phyloP scores from a whole-genome alignment of 2,113 vertebrate genomes.

The Antechinus stuartii region DNA sequence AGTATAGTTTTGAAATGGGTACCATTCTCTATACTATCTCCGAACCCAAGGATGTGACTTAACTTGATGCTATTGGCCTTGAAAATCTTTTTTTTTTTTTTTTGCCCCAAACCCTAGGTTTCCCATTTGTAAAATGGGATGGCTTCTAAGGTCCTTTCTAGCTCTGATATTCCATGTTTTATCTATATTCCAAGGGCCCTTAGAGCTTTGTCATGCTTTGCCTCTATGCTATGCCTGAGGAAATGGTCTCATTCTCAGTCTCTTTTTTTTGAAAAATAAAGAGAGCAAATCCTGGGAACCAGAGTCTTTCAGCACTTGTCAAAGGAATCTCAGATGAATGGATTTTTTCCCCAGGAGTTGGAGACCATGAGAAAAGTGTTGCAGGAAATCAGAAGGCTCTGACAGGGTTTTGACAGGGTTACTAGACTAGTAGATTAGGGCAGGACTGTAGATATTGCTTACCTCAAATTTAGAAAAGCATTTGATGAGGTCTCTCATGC shows the following conservation, averaged over 20 bases:
- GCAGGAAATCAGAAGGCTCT: slow-evolving; percentile 54
- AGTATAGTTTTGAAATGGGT: neutral
- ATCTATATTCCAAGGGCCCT: neutral
- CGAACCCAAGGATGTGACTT: neutral
- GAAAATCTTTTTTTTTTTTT: neutral
- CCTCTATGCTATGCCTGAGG: neutral
- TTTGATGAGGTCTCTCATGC: neutral
- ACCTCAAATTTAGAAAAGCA: slow-evolving; percentile 63
- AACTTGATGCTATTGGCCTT: neutral
- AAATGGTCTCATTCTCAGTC: neutral
- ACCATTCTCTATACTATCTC: neutral
- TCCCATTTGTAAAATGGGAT: neutral
- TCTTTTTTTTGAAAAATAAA: neutral
- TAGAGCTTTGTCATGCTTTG: neutral
- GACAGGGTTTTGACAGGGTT: slow-evolving; percentile 67
- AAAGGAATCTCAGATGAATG: neutral
- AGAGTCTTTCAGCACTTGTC: neutral
- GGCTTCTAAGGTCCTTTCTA: neutral
- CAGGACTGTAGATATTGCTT: neutral
- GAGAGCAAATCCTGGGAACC: neutral
- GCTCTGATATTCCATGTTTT: neutral
- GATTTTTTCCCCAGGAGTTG: neutral
- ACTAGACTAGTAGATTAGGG: slow-evolving; percentile 39
- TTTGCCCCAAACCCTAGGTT: neutral
- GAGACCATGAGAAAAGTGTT: neutral